Evolutionary conservation across 2,888 invertebrate species (phyloP).

Genomic region (Pyrrhosoma nymphula): DNA sequence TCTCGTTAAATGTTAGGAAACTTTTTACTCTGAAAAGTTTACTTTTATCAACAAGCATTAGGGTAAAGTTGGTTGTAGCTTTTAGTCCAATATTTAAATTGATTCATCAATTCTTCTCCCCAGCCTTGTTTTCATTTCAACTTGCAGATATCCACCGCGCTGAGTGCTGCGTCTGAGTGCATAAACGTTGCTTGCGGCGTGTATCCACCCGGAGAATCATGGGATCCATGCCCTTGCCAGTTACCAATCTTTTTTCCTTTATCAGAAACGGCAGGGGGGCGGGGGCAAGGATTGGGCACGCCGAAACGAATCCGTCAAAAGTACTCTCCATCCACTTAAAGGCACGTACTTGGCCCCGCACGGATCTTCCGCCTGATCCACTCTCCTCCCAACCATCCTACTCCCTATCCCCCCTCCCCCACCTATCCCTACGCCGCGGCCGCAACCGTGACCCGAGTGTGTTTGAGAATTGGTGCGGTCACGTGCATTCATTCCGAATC

Average conservation of each 20-base stretch:
- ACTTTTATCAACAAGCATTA: no score
- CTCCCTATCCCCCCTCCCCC: no score
- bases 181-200: no score
- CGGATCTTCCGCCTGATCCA: constrained; percentile 23
- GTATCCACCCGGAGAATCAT: background rate
- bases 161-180: no score
- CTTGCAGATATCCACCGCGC: no score
- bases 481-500: constrained; percentile 52
- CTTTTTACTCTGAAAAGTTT: no score
- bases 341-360: constrained; percentile 19
- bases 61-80: no score
- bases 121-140: no score
- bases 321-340: background rate
- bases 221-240: background rate
- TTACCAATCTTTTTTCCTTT: background rate
- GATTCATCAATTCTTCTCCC: no score
- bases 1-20: no score
- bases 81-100: no score
- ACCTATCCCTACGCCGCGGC: background rate
- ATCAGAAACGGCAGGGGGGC: background rate
- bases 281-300: background rate
- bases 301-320: background rate
- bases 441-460: constrained; percentile 42
- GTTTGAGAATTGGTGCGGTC: constrained; percentile 65
- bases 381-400: background rate